A percentile compares a stretch with the other conserved stretches of the same genome.
Conservation (phyloP, 1,140 invertebrate species). For the Matsumurasca onukii region DNA sequence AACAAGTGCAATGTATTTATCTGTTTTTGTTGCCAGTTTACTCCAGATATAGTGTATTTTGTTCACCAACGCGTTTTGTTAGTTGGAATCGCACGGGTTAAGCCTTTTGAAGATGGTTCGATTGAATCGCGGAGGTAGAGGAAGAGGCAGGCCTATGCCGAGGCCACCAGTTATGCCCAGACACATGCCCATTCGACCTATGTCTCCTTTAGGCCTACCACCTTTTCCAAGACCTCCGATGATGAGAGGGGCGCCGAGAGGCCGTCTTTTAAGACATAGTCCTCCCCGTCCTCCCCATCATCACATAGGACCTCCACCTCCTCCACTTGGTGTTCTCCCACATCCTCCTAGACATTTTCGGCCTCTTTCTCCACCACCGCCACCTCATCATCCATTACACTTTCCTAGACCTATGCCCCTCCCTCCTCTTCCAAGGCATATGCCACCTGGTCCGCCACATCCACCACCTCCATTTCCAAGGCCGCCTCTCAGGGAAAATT, state of each 20-base stretch:
- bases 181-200: not conserved
- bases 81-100: too few relatives aligned
- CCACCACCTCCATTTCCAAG: not conserved
- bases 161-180: not conserved
- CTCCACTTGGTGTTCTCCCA: not conserved
- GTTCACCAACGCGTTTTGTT: too few relatives aligned
- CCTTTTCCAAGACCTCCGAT: not conserved
- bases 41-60: too few relatives aligned
- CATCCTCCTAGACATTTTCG: constrained; percentile 19
- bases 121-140: not conserved
- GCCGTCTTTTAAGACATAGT: not conserved
- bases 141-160: not conserved
- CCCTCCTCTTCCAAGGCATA: not conserved
- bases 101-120: too few relatives aligned
- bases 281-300: constrained; percentile 6
- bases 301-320: constrained; percentile 9
- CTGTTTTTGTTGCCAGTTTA: too few relatives aligned
- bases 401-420: not conserved
- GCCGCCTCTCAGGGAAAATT: constrained; percentile 8
- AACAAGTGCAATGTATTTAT: too few relatives aligned
- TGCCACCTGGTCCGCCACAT: constrained; percentile 9
- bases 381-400: not conserved
- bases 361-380: constrained; percentile 1
- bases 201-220: not conserved
- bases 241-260: not conserved